These are phyloP conservation scores for Orchesellides sinensis DNA, from an alignment of 2,888 invertebrate genomes.

Conservation along the genomic window DNA sequence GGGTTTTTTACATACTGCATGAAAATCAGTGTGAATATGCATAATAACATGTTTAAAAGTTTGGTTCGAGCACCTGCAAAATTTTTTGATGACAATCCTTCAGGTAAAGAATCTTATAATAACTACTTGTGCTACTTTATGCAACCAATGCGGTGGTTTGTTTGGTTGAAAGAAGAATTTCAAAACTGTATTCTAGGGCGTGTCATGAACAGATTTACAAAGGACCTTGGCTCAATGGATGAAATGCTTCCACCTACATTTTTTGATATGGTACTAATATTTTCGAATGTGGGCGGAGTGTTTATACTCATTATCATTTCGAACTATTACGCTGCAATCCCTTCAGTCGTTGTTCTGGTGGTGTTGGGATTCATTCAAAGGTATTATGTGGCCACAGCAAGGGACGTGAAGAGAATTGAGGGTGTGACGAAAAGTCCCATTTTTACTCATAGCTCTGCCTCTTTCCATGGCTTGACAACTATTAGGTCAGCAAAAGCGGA, in stretches of 20 bases:
- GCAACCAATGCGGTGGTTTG: too few relatives aligned
- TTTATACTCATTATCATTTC: conserved; percentile 79
- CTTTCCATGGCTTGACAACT: conserved; percentile 90
- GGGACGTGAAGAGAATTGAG: conserved; percentile 83
- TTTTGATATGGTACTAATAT: conserved; percentile 80
- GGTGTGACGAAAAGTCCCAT: conserved; percentile 91
- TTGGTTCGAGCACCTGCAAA: conserved; percentile 61
- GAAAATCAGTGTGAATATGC: conserved; percentile 63
- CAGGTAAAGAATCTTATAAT: conserved; percentile 51
- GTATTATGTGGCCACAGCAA: conserved; percentile 87
- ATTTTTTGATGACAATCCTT: conserved; percentile 69
- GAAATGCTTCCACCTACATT: conserved; percentile 84
- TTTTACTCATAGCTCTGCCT: conserved; percentile 92
- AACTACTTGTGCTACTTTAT: too few relatives aligned
- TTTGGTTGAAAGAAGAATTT: too few relatives aligned
- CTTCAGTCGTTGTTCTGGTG: conserved; percentile 84
- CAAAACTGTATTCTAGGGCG: conserved; percentile 75
- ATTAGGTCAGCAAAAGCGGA: conserved; percentile 93
- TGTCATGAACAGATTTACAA: conserved; percentile 81
- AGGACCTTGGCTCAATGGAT: conserved; percentile 88
- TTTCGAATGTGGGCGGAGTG: conserved; percentile 77
- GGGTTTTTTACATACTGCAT: conserved; percentile 55
- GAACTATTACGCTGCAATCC: conserved; percentile 76
- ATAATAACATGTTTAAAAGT: conserved; percentile 62
- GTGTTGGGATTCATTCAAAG: conserved; percentile 86